Percentiles rank a stretch among this genome's conserved stretches.
Evolutionary conservation across 2,113 vertebrate genomes (phyloP).

Genomic region (Rhegmatorhina hoffmannsi): DNA sequence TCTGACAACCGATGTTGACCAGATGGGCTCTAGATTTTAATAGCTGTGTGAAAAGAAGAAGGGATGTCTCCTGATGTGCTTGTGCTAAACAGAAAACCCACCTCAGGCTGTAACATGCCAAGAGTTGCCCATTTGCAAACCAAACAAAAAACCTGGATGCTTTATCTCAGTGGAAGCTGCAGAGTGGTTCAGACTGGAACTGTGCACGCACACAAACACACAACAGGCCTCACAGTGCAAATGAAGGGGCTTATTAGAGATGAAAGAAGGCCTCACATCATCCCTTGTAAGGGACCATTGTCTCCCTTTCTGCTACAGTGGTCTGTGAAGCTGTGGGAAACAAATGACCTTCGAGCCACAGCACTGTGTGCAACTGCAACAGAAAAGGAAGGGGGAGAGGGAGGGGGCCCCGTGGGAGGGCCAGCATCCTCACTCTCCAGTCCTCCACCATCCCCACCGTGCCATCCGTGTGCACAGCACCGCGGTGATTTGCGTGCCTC

Average conservation of each 20-base stretch:
- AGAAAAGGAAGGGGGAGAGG: conserved; percentile 65
- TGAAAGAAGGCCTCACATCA: conserved; percentile 76
- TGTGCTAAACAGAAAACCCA: conserved; percentile 57
- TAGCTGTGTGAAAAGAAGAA: conserved; percentile 29
- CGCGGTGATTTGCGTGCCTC: background rate
- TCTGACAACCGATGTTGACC: background rate
- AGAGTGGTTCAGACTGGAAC: conserved; percentile 64
- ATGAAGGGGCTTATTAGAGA: conserved; percentile 80
- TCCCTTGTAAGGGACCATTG: conserved; percentile 77
- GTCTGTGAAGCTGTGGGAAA: conserved; percentile 83
- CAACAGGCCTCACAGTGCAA: conserved; percentile 65
- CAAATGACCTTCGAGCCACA: conserved; percentile 80
- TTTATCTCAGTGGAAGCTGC: conserved; percentile 65
- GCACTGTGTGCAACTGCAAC: conserved; percentile 67
- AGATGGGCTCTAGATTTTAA: conserved; percentile 25
- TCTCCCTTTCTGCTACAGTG: conserved; percentile 75
- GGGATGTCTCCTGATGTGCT: conserved; percentile 19
- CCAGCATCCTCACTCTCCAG: background rate
- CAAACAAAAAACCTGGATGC: conserved; percentile 58
- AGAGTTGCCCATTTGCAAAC: conserved; percentile 12
- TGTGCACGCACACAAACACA: conserved; percentile 35
- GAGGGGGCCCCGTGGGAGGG: conserved; percentile 23
- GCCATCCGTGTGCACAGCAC: background rate
- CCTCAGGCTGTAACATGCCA: conserved; percentile 47
- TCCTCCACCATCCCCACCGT: background rate